Evolutionary conservation across 2,888 invertebrate species (phyloP), one percentile per base, ranked within the genome.

Genomic region (Reticulitermes lucifugus): DNA sequence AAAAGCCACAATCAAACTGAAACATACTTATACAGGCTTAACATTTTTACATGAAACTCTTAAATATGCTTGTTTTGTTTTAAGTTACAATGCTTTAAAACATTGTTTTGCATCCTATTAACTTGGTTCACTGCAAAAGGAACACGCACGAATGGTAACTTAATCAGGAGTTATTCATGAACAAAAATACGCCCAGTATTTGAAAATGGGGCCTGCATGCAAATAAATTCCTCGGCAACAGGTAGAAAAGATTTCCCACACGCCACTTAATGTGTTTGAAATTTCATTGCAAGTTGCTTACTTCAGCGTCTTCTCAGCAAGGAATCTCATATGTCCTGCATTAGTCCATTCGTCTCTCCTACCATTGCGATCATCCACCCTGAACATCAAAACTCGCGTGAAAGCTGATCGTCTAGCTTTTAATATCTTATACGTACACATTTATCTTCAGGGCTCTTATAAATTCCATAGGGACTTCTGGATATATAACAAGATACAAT

Each of bases 181-280:
- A 6, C 21, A 22, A 1, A 60, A 60, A 21, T 6, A 60, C 22
- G 21, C 10, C 21, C 60, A 60, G 21, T 4, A 21, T 60, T 6
- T 22, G 10, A 21, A 60, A 12, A 35, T 14, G 7, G 21, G 9
- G 18, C 6, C 6, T 22, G n/a, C 7, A 60, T 60, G n/a, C 60
- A 60, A 71, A 71, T 71, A 71, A 35, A 71, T 75, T 21, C 43
- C 9, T 46, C 75, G 35, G 75, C 75, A 75, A 75, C 75, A 75
- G 75, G 75, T 75, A 75, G 43, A 41, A 25, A 71, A 71, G 21
- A 7, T 3, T 9, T 46, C 14, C 18, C 75, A 75, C 75, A 75
- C 22, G 75, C 43, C 75, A 75, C 22, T 18, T 60, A 60, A 9
- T 6, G 7, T 60, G 43, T 75, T 22, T n/a, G 43, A 43, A 75